Base-by-base conservation (phyloP, 2,113 vertebrate genomes). In the Poeciliopsis retropinna region DNA sequence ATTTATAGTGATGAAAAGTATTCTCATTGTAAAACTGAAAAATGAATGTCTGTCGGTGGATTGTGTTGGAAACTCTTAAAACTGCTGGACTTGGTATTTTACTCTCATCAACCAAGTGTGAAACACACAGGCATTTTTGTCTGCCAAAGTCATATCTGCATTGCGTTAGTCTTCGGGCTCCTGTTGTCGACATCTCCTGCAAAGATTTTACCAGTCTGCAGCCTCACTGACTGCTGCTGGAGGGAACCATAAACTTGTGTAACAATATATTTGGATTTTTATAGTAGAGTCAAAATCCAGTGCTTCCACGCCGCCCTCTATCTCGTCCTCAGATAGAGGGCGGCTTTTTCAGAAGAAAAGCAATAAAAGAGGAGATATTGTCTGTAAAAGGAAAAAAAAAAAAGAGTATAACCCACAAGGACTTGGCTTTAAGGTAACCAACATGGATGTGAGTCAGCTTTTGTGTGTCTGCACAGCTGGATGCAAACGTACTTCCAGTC, bases 301-400 rank as follows among this genome's bases (percentile, higher is more conserved):
- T 47, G 67, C 78, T 79, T 90, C 84, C 75, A 78, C 71, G 77
- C 76, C 78, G 78, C 90, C 64, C 19, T 2, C 25, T 66, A 91
- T 94, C 92, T 94, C 90, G 67, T 68, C 67, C 67, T 94, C 88
- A 93, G 90, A n/a, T n/a, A n/a, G n/a, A n/a, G n/a, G n/a, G n/a
- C n/a, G n/a, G n/a, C n/a, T n/a, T n/a, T n/a, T 70, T 79, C 70
- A 73, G 19, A 61, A 74, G 15, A 64, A 60, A 14, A 64, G 17
- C 41, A 61, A 37, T 60, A 13, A 60, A 67, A 25, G 22, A 12
- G 30, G 32, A 74, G 68, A 77, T 63, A 72, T 73, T 72, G 47
- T 27, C 17, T 14, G 62, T 30, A 30, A 30, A 30, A 30, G 30
- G 30, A 31, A 31, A 31, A 30, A 4, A 31, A 63, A 34, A 70